Base-by-base conservation (phyloP, 2,888 invertebrate species). In the Ctena decussata region DNA sequence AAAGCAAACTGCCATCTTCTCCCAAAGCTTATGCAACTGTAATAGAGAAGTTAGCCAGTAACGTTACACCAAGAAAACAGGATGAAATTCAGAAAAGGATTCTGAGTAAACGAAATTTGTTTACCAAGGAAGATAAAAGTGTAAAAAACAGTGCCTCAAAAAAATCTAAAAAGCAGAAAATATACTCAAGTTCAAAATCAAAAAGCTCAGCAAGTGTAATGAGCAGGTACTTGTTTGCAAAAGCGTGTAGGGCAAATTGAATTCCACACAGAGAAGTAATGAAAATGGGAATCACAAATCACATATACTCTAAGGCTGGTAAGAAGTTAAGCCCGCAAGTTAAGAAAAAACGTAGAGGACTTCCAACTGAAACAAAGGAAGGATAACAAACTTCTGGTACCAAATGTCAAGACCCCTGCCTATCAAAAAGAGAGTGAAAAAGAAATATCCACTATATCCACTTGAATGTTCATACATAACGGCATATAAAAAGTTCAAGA, bases 381-480 rank as follows among this genome's bases (percentile, higher is more conserved):
- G 21, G 37, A 70, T 70, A 37, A 70, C 37, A 6, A 70, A 70
- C 37, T 70, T 70, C 41, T 70, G 70, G 70, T 70, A 70, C 70
- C 18, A 41, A 8, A 70, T 70, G n/a, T 70, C 37, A 70, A 37
- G 70, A 70, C 70, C 70, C 6, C 12, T 70, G 70, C 70, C 35
- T 5, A n/a, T 70, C 3, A 70, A 37, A 41, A 70, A 37, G 37
- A 37, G 70, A 41, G 69, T 70, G 24, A 72, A 72, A 18, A 72
- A 41, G 35, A 41, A 30, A 24, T n/a, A 1, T 18, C 72, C 72
- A 41, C 44, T 44, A 3, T 72, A 72, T 21, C 30, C 44, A 18
- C 46, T 72, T 3, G 72, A 72, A 41, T 46, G 72, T 24, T 72
- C 72, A 24, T 72, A 72, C 72, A 72, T 30, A n/a, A 44, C 41